Conservation (phyloP, 2,113 vertebrate species). For the Hippolais icterina region DNA sequence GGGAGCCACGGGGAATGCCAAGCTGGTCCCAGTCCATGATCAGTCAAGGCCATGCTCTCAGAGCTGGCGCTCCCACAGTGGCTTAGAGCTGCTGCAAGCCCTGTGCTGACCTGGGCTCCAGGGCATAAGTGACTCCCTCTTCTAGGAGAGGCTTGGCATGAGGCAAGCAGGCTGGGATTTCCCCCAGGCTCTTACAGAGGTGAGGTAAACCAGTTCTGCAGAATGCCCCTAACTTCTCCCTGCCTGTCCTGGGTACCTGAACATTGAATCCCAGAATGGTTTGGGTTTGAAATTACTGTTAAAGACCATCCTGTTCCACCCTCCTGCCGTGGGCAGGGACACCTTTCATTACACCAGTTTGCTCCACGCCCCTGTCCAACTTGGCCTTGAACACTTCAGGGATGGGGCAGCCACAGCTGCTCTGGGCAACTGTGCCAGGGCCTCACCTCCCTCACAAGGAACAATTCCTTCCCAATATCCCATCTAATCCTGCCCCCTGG, state of each 20-base stretch:
- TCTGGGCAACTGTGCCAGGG: background rate
- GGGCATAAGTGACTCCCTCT: background rate
- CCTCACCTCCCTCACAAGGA: rapidly evolving
- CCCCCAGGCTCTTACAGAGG: background rate
- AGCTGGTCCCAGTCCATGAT: background rate
- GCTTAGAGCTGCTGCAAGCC: background rate
- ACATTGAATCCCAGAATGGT: background rate
- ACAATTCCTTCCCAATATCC: background rate
- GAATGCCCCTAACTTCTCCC: background rate
- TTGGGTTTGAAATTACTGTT: background rate
- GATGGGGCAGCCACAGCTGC: background rate
- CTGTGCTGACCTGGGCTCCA: background rate
- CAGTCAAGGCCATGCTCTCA: rapidly evolving
- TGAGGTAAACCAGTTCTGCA: background rate
- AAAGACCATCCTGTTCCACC: rapidly evolving
- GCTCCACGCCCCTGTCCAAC: rapidly evolving
- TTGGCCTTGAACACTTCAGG: background rate
- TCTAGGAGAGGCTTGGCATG: background rate
- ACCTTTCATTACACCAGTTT: rapidly evolving
- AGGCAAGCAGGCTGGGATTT: background rate
- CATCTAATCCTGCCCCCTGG: background rate
- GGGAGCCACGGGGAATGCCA: background rate
- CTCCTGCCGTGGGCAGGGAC: background rate
- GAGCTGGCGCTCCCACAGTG: background rate
- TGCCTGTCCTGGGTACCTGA: background rate